A percentile compares a stretch with the other conserved stretches of the same genome.
These are phyloP conservation scores for Ophioninae sp. DNA, from an alignment of 2,888 invertebrate species.

Conservation along the genomic window DNA sequence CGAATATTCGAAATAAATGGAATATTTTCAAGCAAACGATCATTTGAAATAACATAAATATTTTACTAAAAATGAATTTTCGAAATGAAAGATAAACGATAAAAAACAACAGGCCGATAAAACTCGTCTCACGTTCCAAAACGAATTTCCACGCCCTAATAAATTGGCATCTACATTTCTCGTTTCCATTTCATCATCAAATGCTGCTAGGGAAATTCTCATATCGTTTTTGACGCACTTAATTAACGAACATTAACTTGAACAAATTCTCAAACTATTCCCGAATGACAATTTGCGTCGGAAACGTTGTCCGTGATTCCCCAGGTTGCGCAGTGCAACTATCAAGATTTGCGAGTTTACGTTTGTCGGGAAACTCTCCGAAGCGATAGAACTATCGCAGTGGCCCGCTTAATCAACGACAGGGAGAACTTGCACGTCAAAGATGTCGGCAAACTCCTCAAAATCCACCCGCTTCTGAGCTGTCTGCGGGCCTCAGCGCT, in stretches of 20 bases:
- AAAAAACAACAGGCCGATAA: too few species aligned
- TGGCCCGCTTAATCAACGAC: constrained; percentile 46
- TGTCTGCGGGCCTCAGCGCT: constrained; percentile 10
- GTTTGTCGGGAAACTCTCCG: neutral
- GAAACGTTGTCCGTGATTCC: neutral
- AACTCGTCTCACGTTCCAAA: too few species aligned
- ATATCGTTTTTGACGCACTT: neutral
- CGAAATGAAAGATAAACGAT: too few species aligned
- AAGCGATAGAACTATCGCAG: neutral
- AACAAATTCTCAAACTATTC: neutral
- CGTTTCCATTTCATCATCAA: neutral
- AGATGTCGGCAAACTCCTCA: constrained; percentile 5
- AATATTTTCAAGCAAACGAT: too few species aligned
- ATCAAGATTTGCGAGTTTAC: neutral
- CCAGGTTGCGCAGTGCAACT: neutral
- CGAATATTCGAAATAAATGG: too few species aligned
- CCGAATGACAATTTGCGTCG: neutral
- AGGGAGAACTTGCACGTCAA: constrained; percentile 24
- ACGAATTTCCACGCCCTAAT: neutral
- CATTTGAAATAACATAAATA: too few species aligned
- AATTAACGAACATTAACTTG: neutral
- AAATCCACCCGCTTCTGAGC: constrained; percentile 2
- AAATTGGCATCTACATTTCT: neutral
- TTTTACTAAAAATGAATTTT: too few species aligned
- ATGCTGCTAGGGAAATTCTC: neutral